Conservation (phyloP, 2,888 invertebrate species). For the Endotricha flammealis region DNA sequence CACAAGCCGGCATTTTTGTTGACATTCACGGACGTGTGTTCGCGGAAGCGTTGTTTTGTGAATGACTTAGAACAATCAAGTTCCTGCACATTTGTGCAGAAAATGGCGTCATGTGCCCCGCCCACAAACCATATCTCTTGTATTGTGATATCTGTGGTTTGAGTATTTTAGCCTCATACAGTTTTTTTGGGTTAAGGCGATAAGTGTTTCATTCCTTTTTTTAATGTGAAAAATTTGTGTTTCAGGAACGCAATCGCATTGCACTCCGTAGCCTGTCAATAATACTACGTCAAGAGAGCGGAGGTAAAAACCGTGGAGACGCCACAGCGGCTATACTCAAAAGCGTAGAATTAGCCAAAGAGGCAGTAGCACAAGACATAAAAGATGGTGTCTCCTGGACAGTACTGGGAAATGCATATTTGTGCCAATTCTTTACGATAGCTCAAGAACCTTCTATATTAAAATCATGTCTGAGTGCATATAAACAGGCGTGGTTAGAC, state of each 20-base stretch:
- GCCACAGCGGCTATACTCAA: conserved; percentile 80
- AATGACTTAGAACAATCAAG: too few relatives aligned
- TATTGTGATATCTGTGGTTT: too few relatives aligned
- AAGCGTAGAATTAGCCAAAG: conserved; percentile 88
- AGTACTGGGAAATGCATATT: conserved; percentile 89
- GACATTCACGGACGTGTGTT: too few relatives aligned
- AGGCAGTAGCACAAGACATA: conserved; percentile 87
- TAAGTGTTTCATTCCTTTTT: background rate
- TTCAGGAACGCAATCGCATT: conserved; percentile 84
- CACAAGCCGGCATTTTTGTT: too few relatives aligned
- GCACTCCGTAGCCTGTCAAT: conserved; percentile 90
- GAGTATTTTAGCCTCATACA: too few relatives aligned
- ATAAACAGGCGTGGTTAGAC: conserved; percentile 86
- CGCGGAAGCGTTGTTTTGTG: too few relatives aligned
- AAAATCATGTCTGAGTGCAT: conserved; percentile 87
- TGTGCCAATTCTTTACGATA: conserved; percentile 87
- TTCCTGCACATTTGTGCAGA: too few relatives aligned
- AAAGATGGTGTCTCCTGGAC: conserved; percentile 90
- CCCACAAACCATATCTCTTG: too few relatives aligned
- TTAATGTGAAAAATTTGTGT: conserved; percentile 22
- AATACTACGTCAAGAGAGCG: conserved; percentile 83
- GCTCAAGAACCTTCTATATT: conserved; percentile 84
- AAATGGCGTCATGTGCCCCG: too few relatives aligned
- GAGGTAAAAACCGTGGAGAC: conserved; percentile 59
- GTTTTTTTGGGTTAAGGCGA: background rate